These are phyloP conservation scores for Osmoderma eremita DNA, from an alignment of 2,888 invertebrate species.

Conservation along the genomic window DNA sequence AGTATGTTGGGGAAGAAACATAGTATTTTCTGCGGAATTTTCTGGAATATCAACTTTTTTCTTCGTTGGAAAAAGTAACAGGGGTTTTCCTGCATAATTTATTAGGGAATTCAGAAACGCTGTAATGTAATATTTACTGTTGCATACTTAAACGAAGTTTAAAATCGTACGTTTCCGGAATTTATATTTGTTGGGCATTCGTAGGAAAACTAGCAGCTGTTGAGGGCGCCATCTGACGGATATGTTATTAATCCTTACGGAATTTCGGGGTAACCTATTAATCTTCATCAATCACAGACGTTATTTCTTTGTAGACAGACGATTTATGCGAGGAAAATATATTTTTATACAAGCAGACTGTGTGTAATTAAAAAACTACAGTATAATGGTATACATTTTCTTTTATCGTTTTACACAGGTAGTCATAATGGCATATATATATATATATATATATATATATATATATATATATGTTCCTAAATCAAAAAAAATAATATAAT, in stretches of 20 bases:
- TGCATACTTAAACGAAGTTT: too few relatives aligned
- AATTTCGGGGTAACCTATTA: constrained; percentile 5
- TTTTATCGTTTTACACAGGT: not conserved
- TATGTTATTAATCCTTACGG: constrained; percentile 17
- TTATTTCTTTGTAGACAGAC: constrained; percentile 13
- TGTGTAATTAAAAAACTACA: too few relatives aligned
- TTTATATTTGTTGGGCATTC: too few relatives aligned
- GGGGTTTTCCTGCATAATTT: too few relatives aligned
- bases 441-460: too few relatives aligned
- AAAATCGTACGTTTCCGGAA: too few relatives aligned
- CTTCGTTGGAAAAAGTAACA: too few relatives aligned
- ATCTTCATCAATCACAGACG: constrained; percentile 36
- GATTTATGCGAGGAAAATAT: not conserved
- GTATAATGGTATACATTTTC: too few relatives aligned
- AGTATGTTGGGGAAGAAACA: not conserved
- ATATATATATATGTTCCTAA: too few relatives aligned
- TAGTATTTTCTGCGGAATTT: constrained; percentile 3
- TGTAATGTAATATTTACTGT: too few relatives aligned
- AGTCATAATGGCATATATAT: not conserved
- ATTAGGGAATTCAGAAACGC: too few relatives aligned
- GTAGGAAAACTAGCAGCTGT: constrained; percentile 11
- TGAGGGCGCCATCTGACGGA: constrained; percentile 5
- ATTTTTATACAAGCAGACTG: not conserved
- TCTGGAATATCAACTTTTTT: not conserved
- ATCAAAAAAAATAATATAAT: too few relatives aligned